Conservation (phyloP, 2,113 vertebrate species). For the Gallinago undulata region DNA sequence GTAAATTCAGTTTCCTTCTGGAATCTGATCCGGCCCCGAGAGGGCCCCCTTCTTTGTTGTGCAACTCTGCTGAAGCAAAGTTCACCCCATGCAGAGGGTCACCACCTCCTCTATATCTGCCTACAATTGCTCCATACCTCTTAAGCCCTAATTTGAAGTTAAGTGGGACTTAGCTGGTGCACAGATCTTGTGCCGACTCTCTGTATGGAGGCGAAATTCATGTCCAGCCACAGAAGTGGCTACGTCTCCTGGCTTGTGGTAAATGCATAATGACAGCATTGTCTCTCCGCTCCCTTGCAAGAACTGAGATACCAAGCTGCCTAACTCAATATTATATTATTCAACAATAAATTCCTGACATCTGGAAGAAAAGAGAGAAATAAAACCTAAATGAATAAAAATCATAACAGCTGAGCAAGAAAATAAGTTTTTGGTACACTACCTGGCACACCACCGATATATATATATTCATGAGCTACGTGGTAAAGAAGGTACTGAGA, state of each 20-base stretch:
- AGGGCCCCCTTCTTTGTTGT: not conserved
- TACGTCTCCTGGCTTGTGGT: not conserved
- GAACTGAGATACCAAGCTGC: not conserved
- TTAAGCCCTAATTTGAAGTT: not conserved
- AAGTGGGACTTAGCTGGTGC: not conserved
- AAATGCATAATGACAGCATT: not conserved
- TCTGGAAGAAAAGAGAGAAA: not conserved
- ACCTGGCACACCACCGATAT: conserved; percentile 14
- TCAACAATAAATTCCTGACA: not conserved
- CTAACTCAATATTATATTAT: not conserved
- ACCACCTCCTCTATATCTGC: not conserved
- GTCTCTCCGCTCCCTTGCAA: not conserved
- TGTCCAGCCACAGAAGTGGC: not conserved
- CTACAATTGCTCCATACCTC: not conserved
- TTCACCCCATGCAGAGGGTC: not conserved
- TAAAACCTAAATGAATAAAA: not conserved
- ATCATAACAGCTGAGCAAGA: not conserved
- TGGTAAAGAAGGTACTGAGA: conserved; percentile 16
- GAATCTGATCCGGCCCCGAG: not conserved
- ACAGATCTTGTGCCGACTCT: not conserved
- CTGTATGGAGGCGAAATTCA: not conserved
- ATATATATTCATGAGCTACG: conserved; percentile 27
- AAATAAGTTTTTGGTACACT: not conserved
- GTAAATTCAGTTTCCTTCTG: not conserved
- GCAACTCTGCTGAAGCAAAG: not conserved